phyloP scores from a whole-genome alignment of 2,113 vertebrate species.

The Gyps fulvus region DNA sequence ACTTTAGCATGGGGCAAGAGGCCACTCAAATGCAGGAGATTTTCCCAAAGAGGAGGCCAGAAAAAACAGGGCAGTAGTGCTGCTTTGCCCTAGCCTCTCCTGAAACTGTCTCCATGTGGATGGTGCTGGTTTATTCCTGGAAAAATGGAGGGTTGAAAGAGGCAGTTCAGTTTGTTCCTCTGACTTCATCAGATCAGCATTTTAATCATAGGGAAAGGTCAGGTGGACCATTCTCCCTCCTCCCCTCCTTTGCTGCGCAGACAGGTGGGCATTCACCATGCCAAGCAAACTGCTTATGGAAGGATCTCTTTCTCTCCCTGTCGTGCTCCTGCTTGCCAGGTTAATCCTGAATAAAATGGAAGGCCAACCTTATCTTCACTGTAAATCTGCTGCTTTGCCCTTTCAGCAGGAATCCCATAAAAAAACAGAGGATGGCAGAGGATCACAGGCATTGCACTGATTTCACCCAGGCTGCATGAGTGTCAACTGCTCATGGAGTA shows the following conservation, averaged over 20 bases:
- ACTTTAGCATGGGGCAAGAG: not conserved
- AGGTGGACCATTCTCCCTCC: conserved; percentile 8
- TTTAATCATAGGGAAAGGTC: conserved; percentile 40
- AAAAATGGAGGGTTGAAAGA: not conserved
- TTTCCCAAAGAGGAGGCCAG: not conserved
- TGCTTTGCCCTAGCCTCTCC: not conserved
- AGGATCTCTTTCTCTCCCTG: not conserved
- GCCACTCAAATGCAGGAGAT: not conserved
- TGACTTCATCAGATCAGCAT: conserved; percentile 37
- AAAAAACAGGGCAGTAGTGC: not conserved
- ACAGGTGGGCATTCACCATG: conserved; percentile 38
- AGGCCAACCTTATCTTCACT: not conserved
- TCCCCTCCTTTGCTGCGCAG: conserved; percentile 11
- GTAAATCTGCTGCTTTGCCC: not conserved
- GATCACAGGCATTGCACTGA: fast-evolving
- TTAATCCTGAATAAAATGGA: not conserved
- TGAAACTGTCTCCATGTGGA: not conserved
- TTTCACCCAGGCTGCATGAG: not conserved
- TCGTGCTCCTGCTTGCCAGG: not conserved
- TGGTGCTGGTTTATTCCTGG: conserved; percentile 11
- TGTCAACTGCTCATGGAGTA: not conserved
- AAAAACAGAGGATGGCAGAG: not conserved
- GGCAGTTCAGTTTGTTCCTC: conserved; percentile 8
- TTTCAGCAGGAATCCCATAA: not conserved
- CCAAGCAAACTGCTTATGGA: not conserved